Conservation (phyloP, 2,888 invertebrate species). For the Incurvaria masculella region DNA sequence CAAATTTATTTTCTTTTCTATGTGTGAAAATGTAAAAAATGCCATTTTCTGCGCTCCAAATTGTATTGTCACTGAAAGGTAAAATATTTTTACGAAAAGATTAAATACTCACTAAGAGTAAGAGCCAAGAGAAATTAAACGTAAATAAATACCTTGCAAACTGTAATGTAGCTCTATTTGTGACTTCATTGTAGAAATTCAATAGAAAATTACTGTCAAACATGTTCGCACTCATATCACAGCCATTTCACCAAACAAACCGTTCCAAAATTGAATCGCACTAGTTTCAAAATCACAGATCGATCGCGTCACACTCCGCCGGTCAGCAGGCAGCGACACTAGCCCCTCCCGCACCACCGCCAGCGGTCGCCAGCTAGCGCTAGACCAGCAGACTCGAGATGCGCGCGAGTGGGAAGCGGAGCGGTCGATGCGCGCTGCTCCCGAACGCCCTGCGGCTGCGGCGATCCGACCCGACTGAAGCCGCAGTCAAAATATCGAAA, state of each 20-base stretch:
- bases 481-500: constrained; percentile 56
- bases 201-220: constrained; percentile 49
- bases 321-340: not conserved
- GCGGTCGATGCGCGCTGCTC: not conserved
- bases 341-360: not conserved
- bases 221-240: constrained; percentile 54
- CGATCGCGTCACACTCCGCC: not conserved
- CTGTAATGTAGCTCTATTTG: constrained; percentile 53
- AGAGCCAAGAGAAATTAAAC: too few species aligned
- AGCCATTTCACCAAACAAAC: constrained; percentile 48
- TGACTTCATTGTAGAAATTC: constrained; percentile 55
- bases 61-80: too few species aligned
- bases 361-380: not conserved
- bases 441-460: constrained; percentile 49
- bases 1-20: too few species aligned
- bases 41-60: too few species aligned
- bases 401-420: too few species aligned
- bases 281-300: not conserved
- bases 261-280: not conserved
- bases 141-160: constrained; percentile 48
- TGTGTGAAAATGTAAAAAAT: too few species aligned
- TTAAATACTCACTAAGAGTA: too few species aligned
- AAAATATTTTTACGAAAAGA: too few species aligned
- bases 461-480: constrained; percentile 52
- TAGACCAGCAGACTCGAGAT: too few species aligned